phyloP scores from a whole-genome alignment of 2,888 invertebrate species.

The Rhamphomyia laevipes region DNA sequence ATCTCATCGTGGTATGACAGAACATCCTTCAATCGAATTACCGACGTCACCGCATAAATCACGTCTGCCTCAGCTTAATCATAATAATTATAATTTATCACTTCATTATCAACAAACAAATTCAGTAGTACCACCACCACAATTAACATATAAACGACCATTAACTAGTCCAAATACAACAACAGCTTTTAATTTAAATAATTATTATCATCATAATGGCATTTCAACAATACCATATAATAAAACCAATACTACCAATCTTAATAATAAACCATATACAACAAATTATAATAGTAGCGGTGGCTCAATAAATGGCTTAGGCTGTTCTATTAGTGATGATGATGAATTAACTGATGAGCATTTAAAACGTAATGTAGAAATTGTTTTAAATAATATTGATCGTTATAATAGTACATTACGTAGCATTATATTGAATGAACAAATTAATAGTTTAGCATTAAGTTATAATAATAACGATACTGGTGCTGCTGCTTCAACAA shows the following conservation, averaged over 20 bases:
- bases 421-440: slow-evolving; percentile 36
- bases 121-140: slow-evolving; percentile 9
- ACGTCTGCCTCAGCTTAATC: slow-evolving; percentile 34
- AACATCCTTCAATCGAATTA: slow-evolving; percentile 36
- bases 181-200: slow-evolving; percentile 11
- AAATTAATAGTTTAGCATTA: slow-evolving; percentile 20
- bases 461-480: slow-evolving; percentile 22
- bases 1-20: slow-evolving; percentile 40
- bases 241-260: no score
- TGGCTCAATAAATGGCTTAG: slow-evolving; percentile 4
- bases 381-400: slow-evolving; percentile 37
- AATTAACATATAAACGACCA: slow-evolving; percentile 27
- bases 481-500: neutral
- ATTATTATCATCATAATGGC: slow-evolving; percentile 20
- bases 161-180: slow-evolving; percentile 34
- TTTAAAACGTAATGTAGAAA: slow-evolving; percentile 38
- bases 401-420: slow-evolving; percentile 36
- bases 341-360: slow-evolving; percentile 38
- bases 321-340: slow-evolving; percentile 8
- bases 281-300: slow-evolving; percentile 11
- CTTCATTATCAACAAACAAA: slow-evolving; percentile 3
- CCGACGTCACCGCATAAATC: slow-evolving; percentile 25
- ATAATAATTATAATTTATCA: slow-evolving; percentile 9
- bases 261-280: neutral
- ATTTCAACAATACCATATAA: slow-evolving; percentile 6